A percentile compares a stretch with the other conserved stretches of the same genome.
phyloP scores from a whole-genome alignment of 2,797 vertebrate species.

The Acomys russatus region DNA sequence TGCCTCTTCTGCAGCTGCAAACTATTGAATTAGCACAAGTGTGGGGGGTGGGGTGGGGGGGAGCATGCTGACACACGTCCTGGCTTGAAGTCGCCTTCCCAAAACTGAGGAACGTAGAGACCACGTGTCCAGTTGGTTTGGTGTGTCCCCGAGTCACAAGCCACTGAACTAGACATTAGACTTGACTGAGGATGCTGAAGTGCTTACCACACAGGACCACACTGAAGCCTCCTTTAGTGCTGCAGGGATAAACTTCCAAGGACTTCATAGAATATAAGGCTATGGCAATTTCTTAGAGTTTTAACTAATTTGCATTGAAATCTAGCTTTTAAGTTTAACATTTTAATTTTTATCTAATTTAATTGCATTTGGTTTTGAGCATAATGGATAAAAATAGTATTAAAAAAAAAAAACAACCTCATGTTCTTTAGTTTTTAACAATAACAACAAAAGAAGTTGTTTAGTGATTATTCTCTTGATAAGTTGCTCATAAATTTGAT shows the following conservation, averaged over 20 bases:
- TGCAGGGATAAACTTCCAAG: not conserved
- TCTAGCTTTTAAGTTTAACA: not conserved
- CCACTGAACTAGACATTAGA: not conserved
- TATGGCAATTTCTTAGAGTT: not conserved
- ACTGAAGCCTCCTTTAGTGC: not conserved
- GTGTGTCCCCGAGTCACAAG: not conserved
- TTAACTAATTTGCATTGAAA: not conserved
- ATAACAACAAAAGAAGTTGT: not conserved
- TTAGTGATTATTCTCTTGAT: not conserved
- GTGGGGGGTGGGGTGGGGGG: not conserved
- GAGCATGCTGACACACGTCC: not conserved
- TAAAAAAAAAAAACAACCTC: not conserved
- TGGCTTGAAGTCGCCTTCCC: not conserved
- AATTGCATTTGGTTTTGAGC: slow-evolving; percentile 22
- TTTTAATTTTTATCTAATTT: not conserved
- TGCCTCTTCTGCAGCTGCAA: not conserved
- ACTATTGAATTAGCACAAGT: not conserved
- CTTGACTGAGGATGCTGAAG: not conserved
- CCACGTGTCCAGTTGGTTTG: not conserved
- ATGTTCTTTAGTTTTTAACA: slow-evolving; percentile 5
- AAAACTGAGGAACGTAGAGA: not conserved
- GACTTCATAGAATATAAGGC: not conserved
- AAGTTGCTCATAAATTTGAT: not conserved
- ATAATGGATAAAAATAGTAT: not conserved
- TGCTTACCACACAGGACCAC: not conserved